A percentile compares a stretch with the other conserved stretches of the same genome.
Conservation (phyloP, 2,888 invertebrate species). For the Iphiclides podalirius region DNA sequence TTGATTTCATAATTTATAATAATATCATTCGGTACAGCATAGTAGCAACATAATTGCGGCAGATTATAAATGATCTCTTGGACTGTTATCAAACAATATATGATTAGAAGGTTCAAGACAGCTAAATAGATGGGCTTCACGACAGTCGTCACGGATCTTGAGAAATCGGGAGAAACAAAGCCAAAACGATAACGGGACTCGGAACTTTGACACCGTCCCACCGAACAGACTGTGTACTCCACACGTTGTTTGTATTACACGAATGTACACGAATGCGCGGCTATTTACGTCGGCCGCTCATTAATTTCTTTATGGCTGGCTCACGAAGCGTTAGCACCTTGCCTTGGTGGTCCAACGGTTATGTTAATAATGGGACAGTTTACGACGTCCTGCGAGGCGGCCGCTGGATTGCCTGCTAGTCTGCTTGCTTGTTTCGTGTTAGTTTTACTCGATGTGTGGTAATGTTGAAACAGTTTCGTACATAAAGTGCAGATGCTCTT, state of each 20-base stretch:
- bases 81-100: too few species aligned
- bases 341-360: constrained; percentile 16
- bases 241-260: constrained; percentile 5
- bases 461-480: background rate
- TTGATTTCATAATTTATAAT: too few species aligned
- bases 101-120: too few species aligned
- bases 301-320: constrained; percentile 16
- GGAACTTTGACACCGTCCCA: background rate
- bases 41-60: too few species aligned
- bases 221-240: background rate
- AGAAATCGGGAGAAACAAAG: too few species aligned
- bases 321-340: constrained; percentile 16
- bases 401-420: background rate
- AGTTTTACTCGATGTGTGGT: constrained; percentile 2
- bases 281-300: constrained; percentile 8
- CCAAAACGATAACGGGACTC: background rate
- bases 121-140: too few species aligned
- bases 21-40: too few species aligned
- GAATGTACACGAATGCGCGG: background rate
- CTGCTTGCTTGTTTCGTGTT: background rate
- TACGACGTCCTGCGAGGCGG: constrained; percentile 38
- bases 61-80: too few species aligned
- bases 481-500: too few species aligned
- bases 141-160: too few species aligned
- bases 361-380: constrained; percentile 25